Base-by-base conservation (phyloP, 2,113 vertebrate genomes). In the Sardina pilchardus region DNA sequence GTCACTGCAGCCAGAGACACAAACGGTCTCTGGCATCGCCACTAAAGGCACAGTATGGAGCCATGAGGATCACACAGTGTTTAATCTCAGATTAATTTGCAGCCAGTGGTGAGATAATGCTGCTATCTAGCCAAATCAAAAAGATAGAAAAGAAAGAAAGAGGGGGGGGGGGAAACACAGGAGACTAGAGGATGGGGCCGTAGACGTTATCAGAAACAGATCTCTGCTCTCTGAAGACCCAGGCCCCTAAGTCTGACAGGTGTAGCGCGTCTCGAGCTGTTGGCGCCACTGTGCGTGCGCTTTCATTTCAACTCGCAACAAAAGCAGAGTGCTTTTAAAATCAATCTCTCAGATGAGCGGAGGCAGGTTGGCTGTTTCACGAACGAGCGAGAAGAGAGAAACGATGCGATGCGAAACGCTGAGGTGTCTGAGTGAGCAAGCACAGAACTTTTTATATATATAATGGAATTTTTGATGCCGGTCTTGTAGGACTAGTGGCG, bases 41-140 rank as follows among this genome's bases (percentile, higher is more conserved):
- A 71, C 45, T 12, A 47, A 47, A 47, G 7, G 45, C 7, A 63
- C 7, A 63, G 21, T n/a, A 44, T n/a, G 80, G 17, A 82, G 84
- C 44, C 83, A 78, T 85, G 47, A 21, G 71, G 71, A 67, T 83
- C 50, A 83, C 50, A 44, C 47, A 47, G 39, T 14, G 75, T 82
- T 85, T 85, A 83, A 89, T 85, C 53, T 82, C 42, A 81, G 50
- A 50, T 83, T 63, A 48, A 82, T 84, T 82, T n/a, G 42, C 81
- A 56, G 50, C 4, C 16, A 53, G 50, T 53, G 50, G 16, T 17
- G 50, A 53, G 14, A 53, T 53, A 17, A 53, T 17, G 16, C 14
- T 17, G 16, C 14, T 53, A 53, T 53, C 50, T 53, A 53, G 50
- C 50, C 4, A 81, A 56, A 47, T 43, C 39, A 45, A 50, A 81